A percentile compares a stretch with the other conserved stretches of the same genome.
Evolutionary conservation across 2,888 invertebrate species (phyloP).

Genomic region (Labia minor): DNA sequence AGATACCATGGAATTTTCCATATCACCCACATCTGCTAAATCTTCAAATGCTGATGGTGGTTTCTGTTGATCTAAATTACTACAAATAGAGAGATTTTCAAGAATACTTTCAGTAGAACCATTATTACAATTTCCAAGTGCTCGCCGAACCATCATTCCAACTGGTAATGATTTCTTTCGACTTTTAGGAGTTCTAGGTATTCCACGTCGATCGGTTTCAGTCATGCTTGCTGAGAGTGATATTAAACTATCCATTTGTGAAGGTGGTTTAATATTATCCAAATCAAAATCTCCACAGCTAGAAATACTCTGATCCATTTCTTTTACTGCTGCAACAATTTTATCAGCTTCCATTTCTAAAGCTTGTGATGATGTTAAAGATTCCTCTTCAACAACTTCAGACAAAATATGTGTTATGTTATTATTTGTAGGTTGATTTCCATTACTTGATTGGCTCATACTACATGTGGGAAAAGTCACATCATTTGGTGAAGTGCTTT

Average conservation of each 20-base stretch:
- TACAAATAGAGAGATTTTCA: conserved; percentile 44
- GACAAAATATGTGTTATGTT: not conserved
- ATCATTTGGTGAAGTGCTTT: conserved; percentile 57
- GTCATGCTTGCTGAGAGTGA: conserved; percentile 44
- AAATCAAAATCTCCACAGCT: conserved; percentile 54
- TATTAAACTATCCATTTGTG: conserved; percentile 57
- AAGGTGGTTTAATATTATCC: conserved; percentile 65
- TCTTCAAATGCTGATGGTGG: conserved; percentile 71
- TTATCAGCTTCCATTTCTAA: conserved; percentile 68
- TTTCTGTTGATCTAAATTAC: conserved; percentile 63
- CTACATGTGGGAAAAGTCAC: conserved; percentile 72
- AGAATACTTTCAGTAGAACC: conserved; percentile 53
- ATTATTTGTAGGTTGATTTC: conserved; percentile 14
- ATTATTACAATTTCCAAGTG: conserved; percentile 46
- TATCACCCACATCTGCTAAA: conserved; percentile 48
- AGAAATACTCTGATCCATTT: conserved; percentile 48
- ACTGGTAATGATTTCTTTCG: conserved; percentile 58
- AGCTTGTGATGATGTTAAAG: conserved; percentile 56
- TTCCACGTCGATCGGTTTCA: conserved; percentile 19
- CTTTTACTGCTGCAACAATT: conserved; percentile 45
- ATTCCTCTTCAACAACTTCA: conserved; percentile 36
- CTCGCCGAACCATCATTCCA: conserved; percentile 56
- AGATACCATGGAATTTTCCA: conserved; percentile 73
- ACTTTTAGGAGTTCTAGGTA: conserved; percentile 17
- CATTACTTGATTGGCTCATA: conserved; percentile 40